Conservation (phyloP, 1,140 invertebrate genomes). For the Lepidotrigona ventralis region DNA sequence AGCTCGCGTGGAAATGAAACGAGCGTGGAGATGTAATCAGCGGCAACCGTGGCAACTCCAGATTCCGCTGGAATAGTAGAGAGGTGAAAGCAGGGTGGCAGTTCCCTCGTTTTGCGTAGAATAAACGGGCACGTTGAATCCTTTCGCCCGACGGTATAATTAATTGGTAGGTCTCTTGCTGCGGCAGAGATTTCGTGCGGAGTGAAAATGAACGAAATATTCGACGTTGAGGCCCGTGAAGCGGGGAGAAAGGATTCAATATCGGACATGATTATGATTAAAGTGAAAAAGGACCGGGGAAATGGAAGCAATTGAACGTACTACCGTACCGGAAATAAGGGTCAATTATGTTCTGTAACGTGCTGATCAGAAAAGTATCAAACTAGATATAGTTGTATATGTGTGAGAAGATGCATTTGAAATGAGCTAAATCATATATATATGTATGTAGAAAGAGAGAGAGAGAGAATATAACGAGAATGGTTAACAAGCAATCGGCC, state of each 20-base stretch:
- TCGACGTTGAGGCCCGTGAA: background rate
- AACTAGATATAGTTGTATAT: too few species aligned
- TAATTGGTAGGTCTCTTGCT: background rate
- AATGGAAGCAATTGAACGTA: background rate
- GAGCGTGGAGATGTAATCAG: slow-evolving; percentile 6
- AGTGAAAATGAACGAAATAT: background rate
- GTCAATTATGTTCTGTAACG: background rate
- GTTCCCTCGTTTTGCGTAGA: background rate
- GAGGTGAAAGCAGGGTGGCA: too few species aligned
- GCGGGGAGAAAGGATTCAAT: background rate
- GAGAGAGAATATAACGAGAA: too few species aligned
- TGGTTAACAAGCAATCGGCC: too few species aligned
- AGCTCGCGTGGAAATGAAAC: background rate
- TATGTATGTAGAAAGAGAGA: too few species aligned
- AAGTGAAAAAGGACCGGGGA: background rate
- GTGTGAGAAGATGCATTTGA: too few species aligned
- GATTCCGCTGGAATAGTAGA: background rate
- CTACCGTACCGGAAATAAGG: background rate
- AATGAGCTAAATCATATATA: too few species aligned
- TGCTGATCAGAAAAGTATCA: too few species aligned
- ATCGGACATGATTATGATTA: background rate
- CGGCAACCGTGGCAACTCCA: background rate
- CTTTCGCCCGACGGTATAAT: background rate
- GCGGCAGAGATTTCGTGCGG: background rate
- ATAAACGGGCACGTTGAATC: background rate